Evolutionary conservation across 2,113 vertebrate species (phyloP).

Genomic region (Ammodytes dubius): DNA sequence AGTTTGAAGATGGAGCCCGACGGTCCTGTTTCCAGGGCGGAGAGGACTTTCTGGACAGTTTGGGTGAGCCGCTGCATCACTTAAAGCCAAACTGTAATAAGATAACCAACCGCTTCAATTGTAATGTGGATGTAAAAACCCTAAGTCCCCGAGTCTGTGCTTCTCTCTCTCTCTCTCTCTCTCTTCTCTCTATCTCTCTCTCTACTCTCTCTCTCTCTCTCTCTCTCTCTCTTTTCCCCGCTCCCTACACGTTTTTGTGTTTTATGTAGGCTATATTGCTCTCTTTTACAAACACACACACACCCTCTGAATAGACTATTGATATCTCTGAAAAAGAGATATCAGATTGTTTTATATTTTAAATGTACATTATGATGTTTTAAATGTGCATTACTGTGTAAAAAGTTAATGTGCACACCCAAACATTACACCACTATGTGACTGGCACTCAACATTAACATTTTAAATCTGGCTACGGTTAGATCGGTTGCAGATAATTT

Average conservation of each 20-base stretch:
- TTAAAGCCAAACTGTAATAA: not conserved
- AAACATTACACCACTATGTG: not conserved
- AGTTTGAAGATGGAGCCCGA: conserved; percentile 75
- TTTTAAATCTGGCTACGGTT: not conserved
- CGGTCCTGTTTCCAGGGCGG: conserved; percentile 45
- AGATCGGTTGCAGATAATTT: not conserved
- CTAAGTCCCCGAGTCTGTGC: not conserved
- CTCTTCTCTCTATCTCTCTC: not conserved
- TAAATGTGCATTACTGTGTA: not conserved
- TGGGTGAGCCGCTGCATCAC: conserved; percentile 76
- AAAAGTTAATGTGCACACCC: not conserved
- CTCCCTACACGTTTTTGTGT: not conserved
- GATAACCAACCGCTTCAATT: not conserved
- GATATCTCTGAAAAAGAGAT: too few relatives aligned
- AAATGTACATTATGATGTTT: not conserved
- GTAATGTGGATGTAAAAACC: not conserved
- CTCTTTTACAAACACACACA: too few relatives aligned
- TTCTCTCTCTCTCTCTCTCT: not conserved
- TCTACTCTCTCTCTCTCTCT: not conserved
- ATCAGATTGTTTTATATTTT: too few relatives aligned
- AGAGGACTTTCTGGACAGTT: conserved; percentile 78
- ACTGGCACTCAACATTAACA: not conserved
- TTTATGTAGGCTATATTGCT: too few relatives aligned
- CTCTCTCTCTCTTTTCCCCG: not conserved
- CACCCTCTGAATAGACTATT: too few relatives aligned